phyloP scores from a whole-genome alignment of 2,113 vertebrate species.

The Geothlypis trichas region DNA sequence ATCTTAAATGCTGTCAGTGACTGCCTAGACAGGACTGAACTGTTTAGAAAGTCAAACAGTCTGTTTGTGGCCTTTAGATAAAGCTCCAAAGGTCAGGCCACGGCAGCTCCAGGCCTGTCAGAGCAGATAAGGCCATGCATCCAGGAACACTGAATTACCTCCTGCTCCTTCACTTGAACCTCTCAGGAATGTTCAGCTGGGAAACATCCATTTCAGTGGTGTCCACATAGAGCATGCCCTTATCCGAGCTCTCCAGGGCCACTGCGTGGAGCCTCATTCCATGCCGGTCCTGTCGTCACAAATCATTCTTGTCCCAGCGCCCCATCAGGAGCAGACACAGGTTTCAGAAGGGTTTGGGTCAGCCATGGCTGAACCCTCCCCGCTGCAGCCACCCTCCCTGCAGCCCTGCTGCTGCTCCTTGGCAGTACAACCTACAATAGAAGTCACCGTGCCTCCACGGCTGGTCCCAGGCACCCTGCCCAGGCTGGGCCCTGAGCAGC shows the following conservation, averaged over 20 bases:
- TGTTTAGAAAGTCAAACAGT: constrained; percentile 64
- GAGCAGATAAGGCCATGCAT: constrained; percentile 54
- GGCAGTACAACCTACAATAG: background rate
- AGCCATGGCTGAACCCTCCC: background rate
- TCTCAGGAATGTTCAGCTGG: background rate
- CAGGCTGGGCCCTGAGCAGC: background rate
- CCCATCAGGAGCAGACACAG: background rate
- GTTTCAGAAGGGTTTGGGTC: background rate
- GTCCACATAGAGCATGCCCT: background rate
- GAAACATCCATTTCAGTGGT: constrained; percentile 3
- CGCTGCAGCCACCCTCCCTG: background rate
- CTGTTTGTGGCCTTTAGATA: constrained; percentile 67
- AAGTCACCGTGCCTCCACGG: rapidly evolving
- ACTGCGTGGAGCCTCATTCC: background rate
- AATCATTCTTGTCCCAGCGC: background rate
- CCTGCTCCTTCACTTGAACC: background rate
- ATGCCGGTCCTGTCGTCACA: background rate
- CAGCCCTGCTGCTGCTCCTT: background rate
- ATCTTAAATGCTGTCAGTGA: constrained; percentile 31
- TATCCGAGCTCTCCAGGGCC: background rate
- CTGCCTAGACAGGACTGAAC: constrained; percentile 23
- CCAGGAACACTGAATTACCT: constrained; percentile 33
- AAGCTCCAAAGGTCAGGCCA: constrained; percentile 62
- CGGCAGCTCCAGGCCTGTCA: constrained; percentile 33
- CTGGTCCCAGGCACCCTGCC: background rate